Evolutionary conservation across 2,113 vertebrate genomes (phyloP).

Genomic region (Scomber scombrus): DNA sequence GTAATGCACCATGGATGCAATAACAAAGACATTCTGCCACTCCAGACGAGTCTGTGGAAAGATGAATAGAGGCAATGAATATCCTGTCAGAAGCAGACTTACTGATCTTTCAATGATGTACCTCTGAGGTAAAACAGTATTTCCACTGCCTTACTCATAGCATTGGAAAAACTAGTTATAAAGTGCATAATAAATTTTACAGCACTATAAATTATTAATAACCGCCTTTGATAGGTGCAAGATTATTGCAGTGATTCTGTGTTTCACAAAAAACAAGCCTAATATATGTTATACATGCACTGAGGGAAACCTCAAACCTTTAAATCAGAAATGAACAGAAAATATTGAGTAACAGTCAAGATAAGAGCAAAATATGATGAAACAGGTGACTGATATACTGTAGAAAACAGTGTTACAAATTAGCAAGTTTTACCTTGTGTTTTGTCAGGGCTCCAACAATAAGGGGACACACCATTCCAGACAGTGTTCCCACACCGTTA

Average conservation of each 20-base stretch:
- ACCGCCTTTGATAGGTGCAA: background rate
- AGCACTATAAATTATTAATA: constrained; percentile 41
- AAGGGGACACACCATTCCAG: constrained; percentile 97
- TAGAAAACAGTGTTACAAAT: background rate
- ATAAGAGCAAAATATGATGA: background rate
- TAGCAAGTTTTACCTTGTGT: constrained; percentile 89
- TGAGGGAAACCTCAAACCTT: background rate
- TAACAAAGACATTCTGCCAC: constrained; percentile 98
- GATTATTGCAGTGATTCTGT: constrained; percentile 6
- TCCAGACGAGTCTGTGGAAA: constrained; percentile 92
- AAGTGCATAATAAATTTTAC: constrained; percentile 30
- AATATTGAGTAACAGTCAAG: background rate
- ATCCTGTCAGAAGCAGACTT: constrained; percentile 23
- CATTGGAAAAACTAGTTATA: constrained; percentile 11
- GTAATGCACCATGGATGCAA: constrained; percentile 96
- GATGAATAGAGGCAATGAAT: constrained; percentile 41
- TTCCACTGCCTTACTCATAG: constrained; percentile 24
- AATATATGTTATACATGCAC: constrained; percentile 4
- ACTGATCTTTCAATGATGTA: constrained; percentile 15
- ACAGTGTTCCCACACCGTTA: constrained; percentile 95
- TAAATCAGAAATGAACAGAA: background rate
- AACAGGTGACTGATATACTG: background rate
- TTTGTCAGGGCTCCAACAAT: constrained; percentile 97
- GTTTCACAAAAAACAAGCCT: background rate
- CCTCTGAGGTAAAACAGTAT: constrained; percentile 15